Base-by-base conservation (phyloP, 2,888 invertebrate genomes). In the Acanthacorydalis orientalis region DNA sequence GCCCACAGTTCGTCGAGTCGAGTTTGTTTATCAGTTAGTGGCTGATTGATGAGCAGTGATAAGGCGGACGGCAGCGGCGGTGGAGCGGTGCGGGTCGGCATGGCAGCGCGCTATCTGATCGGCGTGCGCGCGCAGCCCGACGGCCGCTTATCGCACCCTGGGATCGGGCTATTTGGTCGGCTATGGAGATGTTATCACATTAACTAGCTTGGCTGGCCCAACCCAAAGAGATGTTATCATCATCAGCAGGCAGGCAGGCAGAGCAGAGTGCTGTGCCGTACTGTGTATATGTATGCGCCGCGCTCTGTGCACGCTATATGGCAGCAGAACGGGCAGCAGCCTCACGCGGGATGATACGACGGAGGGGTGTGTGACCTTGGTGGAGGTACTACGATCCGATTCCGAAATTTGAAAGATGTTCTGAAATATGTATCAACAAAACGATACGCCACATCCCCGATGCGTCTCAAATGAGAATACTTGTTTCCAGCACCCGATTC, bases 121-220 rank as follows among this genome's bases (percentile, higher is more conserved):
- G 64, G 67, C 67, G 68, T 50, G 56, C 57, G 50, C 56, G 54
- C 55, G 55, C 54, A 54, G 55, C 56, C 55, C 23, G 23, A 23
- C 23, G 23, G 23, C 23, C 53, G 46, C 48, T 60, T 62, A 60
- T 60, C 60, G 51, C 51, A 51, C 53, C 52, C 53, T 31, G 55
- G 57, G 68, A 70, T 70, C 70, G 63, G 60, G 61, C 62, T 63
- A 63, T 62, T 62, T 61, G 63, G 62, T 62, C 61, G 63, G 63
- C 47, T 67, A 67, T 66, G 60, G 64, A 68, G 71, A 72, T 72
- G 61, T 64, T 72, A 71, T 72, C 72, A 63, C 60, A 53, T 65
- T 71, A 72, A 72, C 71, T 71, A 71, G 72, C 72, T 70, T 60
- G 63, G 60, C 61, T 61, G 59, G 60, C 57, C 69, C 70, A 66